A percentile compares a stretch with the other conserved stretches of the same genome.
Conservation (phyloP, 1,140 invertebrate species). For the Diabrotica virgifera region DNA sequence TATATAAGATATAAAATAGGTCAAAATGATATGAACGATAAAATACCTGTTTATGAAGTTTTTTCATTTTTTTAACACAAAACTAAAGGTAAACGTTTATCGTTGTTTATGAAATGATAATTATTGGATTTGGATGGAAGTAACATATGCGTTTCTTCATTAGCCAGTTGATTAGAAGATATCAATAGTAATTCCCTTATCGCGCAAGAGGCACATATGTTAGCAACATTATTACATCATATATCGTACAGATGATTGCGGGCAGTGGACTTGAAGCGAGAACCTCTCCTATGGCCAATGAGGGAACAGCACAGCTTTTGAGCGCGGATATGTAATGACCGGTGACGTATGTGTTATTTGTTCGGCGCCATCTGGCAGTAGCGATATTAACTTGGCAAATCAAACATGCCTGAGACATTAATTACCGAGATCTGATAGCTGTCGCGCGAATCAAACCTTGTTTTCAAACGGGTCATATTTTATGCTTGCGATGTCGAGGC, state of each 20-base stretch:
- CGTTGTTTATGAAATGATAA: too few relatives aligned
- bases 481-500: constrained; percentile 12
- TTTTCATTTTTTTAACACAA: too few relatives aligned
- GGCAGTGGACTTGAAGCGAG: constrained; percentile 35
- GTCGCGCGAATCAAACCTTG: constrained; percentile 31
- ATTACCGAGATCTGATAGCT: constrained; percentile 44
- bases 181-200: constrained; percentile 48
- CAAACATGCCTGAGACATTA: constrained; percentile 48
- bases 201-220: constrained; percentile 46
- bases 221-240: constrained; percentile 48
- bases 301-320: constrained; percentile 10
- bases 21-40: too few relatives aligned
- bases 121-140: constrained; percentile 3
- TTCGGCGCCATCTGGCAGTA: constrained; percentile 48
- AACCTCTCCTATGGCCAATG: constrained; percentile 21
- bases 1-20: too few relatives aligned
- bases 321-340: constrained; percentile 42
- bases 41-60: too few relatives aligned
- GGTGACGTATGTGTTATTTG: constrained; percentile 50
- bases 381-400: constrained; percentile 50
- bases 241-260: constrained; percentile 48
- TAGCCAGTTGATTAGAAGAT: constrained; percentile 44
- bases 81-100: too few relatives aligned
- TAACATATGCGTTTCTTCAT: constrained; percentile 47
- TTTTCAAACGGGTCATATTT: constrained; percentile 33